Evolutionary conservation across 2,888 invertebrate species (phyloP), one percentile per base, ranked within the genome.

Genomic region (Willowsia nigromaculata): DNA sequence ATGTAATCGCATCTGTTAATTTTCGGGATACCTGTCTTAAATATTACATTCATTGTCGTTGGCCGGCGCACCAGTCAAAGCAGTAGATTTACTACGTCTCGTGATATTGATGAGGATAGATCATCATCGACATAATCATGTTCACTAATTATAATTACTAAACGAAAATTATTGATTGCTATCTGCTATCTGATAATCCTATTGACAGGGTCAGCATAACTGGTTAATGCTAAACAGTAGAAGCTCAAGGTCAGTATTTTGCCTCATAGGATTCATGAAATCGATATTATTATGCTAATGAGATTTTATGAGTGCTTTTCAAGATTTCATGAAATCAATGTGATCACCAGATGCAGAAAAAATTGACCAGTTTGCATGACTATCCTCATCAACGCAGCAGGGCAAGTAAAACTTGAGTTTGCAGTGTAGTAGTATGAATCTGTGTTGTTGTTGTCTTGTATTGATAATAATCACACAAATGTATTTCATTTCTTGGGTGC

Each of bases 241-340:
- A 56, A 56, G 30, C 40, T 59, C 80, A 80, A 80, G 80, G 80
- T 59, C 80, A 59, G n/a, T 56, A 15, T 1, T 78, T 22, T 27
- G 47, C 15, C 4, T 50, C 25, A 1, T 43, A 18, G n/a, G 50
- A 76, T 76, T 50, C 76, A n/a, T 80, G 80, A 80, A 80, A 80
- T 80, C 59, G 80, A 80, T 80, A 80, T 80, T 76, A 50, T 76
- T 59, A 80, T 80, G 80, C 59, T 80, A 80, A 59, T 59, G 56
- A 56, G 80, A 56, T 56, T 56, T 78, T 78, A 80, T 59, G 59
- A 59, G 25, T n/a, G 50, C 15, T 76, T n/a, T n/a, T n/a, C n/a
- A n/a, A n/a, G n/a, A n/a, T n/a, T n/a, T n/a, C n/a, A n/a, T n/a
- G n/a, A 47, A 74, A 74, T 74, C 71, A 40, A 11, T 27, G n/a